A percentile compares a stretch with the other conserved stretches of the same genome.
phyloP scores from a whole-genome alignment of 2,797 vertebrate species.

The Micromesistius poutassou region DNA sequence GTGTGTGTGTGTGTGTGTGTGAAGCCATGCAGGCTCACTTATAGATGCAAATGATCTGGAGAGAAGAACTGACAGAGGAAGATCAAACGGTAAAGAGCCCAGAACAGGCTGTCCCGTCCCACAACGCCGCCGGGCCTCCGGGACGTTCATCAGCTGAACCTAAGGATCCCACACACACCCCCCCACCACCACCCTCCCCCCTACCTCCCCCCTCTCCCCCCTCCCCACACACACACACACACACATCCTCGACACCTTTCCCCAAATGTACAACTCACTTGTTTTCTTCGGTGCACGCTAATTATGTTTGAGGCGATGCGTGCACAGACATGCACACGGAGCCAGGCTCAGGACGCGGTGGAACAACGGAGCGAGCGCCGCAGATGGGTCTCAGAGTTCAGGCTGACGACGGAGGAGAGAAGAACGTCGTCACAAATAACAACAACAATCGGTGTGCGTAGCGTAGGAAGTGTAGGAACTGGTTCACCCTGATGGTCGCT shows the following conservation, averaged over 20 bases:
- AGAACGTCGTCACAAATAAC: not conserved
- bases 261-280: not conserved
- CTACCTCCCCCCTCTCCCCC: no score
- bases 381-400: not conserved
- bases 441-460: no score
- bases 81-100: constrained; percentile 41
- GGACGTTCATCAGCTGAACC: not conserved
- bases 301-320: no score
- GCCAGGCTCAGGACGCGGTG: not conserved
- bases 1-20: no score
- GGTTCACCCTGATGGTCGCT: not conserved
- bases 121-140: no score
- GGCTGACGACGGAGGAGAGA: not conserved
- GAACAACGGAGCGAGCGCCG: not conserved
- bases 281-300: not conserved
- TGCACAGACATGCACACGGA: not conserved
- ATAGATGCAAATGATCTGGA: constrained; percentile 57
- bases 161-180: not conserved
- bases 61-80: constrained; percentile 10
- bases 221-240: no score
- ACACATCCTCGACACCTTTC: not conserved
- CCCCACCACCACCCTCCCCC: no score
- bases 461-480: no score
- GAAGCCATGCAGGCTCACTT: constrained; percentile 36
- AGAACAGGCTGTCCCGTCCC: constrained; percentile 3